A percentile compares a stretch with the other conserved stretches of the same genome.
These are phyloP conservation scores for Chelonoidis abingdonii DNA, from an alignment of 2,113 vertebrate genomes.

Conservation along the genomic window DNA sequence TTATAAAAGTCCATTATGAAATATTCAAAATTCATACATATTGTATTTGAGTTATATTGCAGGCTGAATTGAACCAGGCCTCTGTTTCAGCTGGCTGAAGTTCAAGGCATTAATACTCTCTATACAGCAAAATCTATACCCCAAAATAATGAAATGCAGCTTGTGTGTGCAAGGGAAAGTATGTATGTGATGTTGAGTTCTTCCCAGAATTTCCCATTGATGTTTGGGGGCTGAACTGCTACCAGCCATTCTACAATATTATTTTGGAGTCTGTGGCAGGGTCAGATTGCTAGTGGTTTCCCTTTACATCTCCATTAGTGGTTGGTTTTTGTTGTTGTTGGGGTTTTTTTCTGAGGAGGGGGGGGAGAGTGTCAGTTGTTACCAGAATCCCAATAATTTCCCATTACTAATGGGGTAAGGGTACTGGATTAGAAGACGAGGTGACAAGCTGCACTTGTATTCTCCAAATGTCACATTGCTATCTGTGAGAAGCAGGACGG, in stretches of 20 bases:
- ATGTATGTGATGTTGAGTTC: neutral
- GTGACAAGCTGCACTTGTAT: neutral
- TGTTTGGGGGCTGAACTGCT: neutral
- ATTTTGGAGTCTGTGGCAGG: accelerated
- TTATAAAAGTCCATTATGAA: conserved; percentile 3
- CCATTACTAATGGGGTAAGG: neutral
- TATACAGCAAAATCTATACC: neutral
- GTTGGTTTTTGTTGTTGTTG: too few relatives aligned
- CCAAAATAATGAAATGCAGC: neutral
- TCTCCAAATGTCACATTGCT: neutral
- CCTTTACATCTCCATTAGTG: neutral
- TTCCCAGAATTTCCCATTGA: neutral
- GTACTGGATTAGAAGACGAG: neutral
- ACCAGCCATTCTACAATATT: accelerated
- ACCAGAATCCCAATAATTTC: neutral
- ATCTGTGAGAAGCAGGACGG: neutral
- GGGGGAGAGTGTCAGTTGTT: neutral
- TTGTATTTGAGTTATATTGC: conserved; percentile 53
- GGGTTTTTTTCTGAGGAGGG: neutral
- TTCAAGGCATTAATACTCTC: neutral
- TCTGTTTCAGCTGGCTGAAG: neutral
- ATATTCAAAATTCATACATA: conserved; percentile 50
- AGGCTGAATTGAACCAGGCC: neutral
- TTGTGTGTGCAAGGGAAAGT: accelerated
- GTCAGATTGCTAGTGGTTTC: neutral